Evolutionary conservation across 2,888 invertebrate species (phyloP).

Genomic region (Octodonta nipae): DNA sequence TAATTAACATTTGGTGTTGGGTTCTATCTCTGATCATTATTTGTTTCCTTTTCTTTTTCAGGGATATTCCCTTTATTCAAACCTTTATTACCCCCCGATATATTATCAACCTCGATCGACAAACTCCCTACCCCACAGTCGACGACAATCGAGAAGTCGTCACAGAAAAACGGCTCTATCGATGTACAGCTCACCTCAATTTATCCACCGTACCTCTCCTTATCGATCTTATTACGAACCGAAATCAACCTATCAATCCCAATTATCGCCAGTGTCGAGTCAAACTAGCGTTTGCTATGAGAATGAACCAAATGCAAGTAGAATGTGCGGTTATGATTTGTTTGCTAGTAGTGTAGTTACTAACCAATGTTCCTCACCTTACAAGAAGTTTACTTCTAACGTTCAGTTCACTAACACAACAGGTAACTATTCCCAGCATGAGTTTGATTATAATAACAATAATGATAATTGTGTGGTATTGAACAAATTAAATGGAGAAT

Average conservation of each 20-base stretch:
- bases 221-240: constrained; percentile 9
- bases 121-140: constrained; percentile 29
- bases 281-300: constrained; percentile 28
- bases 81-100: constrained; percentile 49
- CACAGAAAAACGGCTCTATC: constrained; percentile 27
- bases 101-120: constrained; percentile 22
- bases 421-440: not conserved
- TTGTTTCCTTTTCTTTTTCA: constrained; percentile 21
- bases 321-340: constrained; percentile 17
- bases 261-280: constrained; percentile 20
- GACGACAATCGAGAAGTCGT: constrained; percentile 28
- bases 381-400: too few relatives aligned
- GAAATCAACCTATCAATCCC: constrained; percentile 28
- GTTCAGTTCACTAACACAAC: constrained; percentile 8
- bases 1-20: too few relatives aligned
- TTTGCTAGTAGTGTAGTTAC: constrained; percentile 7
- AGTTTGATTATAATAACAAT: not conserved
- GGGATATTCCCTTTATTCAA: constrained; percentile 65
- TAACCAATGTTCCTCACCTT: constrained; percentile 7
- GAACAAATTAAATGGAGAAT: too few relatives aligned
- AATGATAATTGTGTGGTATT: not conserved
- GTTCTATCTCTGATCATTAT: too few relatives aligned
- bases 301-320: constrained; percentile 31
- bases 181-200: constrained; percentile 34
- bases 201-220: constrained; percentile 18